phyloP scores from a whole-genome alignment of 2,797 vertebrate genomes.

The Chloroceryle amazona region DNA sequence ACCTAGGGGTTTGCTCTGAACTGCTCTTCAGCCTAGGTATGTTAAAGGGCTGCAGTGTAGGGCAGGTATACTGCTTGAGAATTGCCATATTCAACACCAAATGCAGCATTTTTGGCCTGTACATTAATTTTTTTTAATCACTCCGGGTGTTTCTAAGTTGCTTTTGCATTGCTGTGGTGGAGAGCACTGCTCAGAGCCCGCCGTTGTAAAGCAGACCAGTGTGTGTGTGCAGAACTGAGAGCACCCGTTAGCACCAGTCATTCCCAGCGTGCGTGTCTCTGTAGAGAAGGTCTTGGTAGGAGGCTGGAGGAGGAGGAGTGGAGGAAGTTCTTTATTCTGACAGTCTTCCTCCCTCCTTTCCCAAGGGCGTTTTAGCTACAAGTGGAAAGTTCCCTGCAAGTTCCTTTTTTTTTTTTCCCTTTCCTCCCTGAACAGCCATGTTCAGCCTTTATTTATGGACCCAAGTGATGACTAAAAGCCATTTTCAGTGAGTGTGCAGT shows the following conservation, averaged over 20 bases:
- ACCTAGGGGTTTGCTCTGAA: background rate
- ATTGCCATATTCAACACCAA: fast-evolving
- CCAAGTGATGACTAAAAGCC: background rate
- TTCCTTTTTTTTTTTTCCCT: background rate
- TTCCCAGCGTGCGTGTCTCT: background rate
- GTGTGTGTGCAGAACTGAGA: background rate
- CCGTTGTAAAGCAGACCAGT: background rate
- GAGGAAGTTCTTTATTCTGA: conserved; percentile 19
- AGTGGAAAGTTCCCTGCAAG: conserved; percentile 51
- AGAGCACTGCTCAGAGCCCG: background rate
- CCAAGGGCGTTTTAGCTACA: conserved; percentile 29
- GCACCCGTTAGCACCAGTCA: fast-evolving
- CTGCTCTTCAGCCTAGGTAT: background rate
- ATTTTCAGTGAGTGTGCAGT: background rate
- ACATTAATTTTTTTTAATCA: background rate
- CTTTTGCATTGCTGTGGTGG: background rate
- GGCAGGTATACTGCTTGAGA: fast-evolving
- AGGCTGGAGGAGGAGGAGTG: background rate
- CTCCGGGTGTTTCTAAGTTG: fast-evolving
- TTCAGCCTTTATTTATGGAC: conserved; percentile 3
- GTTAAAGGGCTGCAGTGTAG: background rate
- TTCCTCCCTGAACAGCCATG: background rate
- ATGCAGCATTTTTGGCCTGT: background rate
- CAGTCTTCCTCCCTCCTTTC: conserved; percentile 24
- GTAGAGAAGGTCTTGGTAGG: background rate